A percentile compares a stretch with the other conserved stretches of the same genome.
Evolutionary conservation across 2,797 vertebrate genomes (phyloP).

Genomic region (Meriones psammophilus): DNA sequence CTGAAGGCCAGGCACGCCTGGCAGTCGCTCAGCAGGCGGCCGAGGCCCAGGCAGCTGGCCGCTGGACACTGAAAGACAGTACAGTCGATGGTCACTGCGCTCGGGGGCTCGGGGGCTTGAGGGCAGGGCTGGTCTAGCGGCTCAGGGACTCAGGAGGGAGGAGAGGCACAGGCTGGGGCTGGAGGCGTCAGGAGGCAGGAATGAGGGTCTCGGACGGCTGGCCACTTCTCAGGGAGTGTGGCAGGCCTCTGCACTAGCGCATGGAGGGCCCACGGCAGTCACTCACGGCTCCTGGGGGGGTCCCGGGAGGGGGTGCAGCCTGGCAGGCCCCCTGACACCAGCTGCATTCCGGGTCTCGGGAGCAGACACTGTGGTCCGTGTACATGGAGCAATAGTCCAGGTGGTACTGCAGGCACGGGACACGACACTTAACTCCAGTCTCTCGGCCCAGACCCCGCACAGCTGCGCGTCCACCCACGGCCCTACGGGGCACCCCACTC

Average conservation of each 20-base stretch:
- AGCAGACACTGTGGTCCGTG: constrained; percentile 93
- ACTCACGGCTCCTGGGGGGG: constrained; percentile 89
- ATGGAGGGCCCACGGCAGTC: background rate
- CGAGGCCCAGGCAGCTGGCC: constrained; percentile 94
- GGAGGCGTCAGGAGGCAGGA: background rate
- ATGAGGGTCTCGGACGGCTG: background rate
- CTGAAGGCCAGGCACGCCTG: constrained; percentile 96
- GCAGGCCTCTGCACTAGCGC: background rate
- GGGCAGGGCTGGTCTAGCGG: too few species aligned
- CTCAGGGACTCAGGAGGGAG: background rate
- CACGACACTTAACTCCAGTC: background rate
- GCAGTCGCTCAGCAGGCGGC: constrained; percentile 94
- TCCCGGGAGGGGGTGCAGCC: constrained; percentile 92
- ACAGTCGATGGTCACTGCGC: background rate
- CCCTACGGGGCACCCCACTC: background rate
- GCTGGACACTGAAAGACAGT: constrained; percentile 91
- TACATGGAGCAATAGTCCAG: constrained; percentile 94
- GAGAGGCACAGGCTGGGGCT: background rate
- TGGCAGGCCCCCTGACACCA: constrained; percentile 96
- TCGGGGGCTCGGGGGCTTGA: background rate
- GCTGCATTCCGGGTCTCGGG: constrained; percentile 95
- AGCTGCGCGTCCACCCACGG: too few species aligned
- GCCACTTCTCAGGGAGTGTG: background rate
- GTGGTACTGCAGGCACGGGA: constrained; percentile 86
- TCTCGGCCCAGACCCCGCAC: background rate